Evolutionary conservation across 2,888 invertebrate species (phyloP).

Genomic region (Lomographa bimaculata): DNA sequence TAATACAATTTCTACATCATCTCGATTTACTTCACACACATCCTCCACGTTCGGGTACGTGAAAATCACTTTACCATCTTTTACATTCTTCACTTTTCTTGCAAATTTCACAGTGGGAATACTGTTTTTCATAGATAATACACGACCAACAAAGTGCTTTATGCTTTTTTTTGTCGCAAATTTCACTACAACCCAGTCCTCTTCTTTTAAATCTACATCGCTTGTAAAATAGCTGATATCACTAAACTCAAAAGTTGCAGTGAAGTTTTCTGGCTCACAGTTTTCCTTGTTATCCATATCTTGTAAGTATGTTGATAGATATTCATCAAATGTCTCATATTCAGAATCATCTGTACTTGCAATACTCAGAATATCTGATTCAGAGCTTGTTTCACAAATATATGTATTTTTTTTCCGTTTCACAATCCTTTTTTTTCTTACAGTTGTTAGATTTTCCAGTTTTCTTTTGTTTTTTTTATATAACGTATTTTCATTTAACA

Average conservation of each 20-base stretch:
- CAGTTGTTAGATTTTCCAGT: background rate
- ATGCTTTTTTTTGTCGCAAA: conserved; percentile 24
- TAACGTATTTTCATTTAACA: background rate
- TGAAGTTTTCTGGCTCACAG: background rate
- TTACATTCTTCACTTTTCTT: conserved; percentile 26
- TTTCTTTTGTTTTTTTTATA: background rate
- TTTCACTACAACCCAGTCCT: conserved; percentile 25
- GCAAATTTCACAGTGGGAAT: conserved; percentile 27
- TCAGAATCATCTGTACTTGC: conserved; percentile 1
- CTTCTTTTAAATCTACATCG: background rate
- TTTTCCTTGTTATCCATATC: background rate
- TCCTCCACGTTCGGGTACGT: conserved; percentile 28
- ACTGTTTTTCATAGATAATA: conserved; percentile 19
- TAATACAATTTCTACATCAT: conserved; percentile 21
- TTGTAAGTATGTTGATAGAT: background rate
- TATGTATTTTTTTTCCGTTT: background rate
- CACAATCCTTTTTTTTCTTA: background rate
- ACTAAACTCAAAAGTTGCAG: background rate
- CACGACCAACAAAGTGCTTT: conserved; percentile 22
- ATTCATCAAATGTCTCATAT: background rate
- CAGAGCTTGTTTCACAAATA: background rate
- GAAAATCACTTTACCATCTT: conserved; percentile 18
- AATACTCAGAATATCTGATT: conserved; percentile 2
- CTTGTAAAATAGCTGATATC: conserved; percentile 2
- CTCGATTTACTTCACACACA: conserved; percentile 25